phyloP scores from a whole-genome alignment of 2,113 vertebrate species.

The Rutilus rutilus region DNA sequence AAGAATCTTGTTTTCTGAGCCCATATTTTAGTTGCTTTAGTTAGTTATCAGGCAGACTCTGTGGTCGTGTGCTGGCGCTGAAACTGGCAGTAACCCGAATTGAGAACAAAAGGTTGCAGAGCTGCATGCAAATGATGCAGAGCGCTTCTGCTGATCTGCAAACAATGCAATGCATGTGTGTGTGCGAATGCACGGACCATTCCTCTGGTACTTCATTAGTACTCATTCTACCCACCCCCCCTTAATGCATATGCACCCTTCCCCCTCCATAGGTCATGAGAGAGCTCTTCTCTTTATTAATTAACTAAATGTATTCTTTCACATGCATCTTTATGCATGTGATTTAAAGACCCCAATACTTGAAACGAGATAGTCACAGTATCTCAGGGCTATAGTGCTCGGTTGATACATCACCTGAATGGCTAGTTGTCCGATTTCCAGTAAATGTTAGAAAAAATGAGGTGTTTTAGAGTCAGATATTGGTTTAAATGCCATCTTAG shows the following conservation, averaged over 20 bases:
- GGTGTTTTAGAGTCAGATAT: neutral
- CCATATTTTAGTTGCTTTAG: neutral
- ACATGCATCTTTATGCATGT: neutral
- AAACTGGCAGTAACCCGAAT: conserved; percentile 44
- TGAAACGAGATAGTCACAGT: neutral
- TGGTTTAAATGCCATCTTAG: neutral
- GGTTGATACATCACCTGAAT: neutral
- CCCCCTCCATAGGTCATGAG: neutral
- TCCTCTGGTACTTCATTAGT: conserved; percentile 4
- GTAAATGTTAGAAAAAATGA: neutral
- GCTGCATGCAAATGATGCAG: conserved; percentile 69
- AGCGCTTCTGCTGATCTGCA: conserved; percentile 65
- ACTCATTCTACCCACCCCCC: neutral
- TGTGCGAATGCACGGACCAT: conserved; percentile 13
- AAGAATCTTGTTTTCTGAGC: neutral
- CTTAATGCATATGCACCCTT: neutral
- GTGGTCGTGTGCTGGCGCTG: conserved; percentile 46
- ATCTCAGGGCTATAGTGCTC: neutral
- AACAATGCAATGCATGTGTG: conserved; percentile 64
- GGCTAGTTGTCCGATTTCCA: neutral
- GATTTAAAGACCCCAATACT: neutral
- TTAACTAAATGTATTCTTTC: neutral
- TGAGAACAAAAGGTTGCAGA: conserved; percentile 74
- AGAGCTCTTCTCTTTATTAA: neutral
- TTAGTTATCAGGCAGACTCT: neutral